Conservation (phyloP, 2,888 invertebrate species). For the Spisula subtruncata region DNA sequence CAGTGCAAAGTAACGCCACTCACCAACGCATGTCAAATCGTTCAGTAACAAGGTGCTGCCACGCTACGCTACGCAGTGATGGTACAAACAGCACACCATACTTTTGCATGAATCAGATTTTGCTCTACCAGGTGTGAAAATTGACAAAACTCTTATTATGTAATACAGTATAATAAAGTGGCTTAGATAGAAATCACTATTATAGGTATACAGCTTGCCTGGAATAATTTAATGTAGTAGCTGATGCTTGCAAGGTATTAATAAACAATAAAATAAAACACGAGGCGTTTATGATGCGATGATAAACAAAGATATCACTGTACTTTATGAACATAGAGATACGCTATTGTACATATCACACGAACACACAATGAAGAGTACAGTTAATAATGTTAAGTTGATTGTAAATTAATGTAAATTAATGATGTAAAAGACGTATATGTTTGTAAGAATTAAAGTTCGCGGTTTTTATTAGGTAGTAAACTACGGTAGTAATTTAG, state of each 20-base stretch:
- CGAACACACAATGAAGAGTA: neutral
- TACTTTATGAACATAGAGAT: neutral
- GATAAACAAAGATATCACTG: constrained; percentile 3
- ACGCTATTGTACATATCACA: neutral
- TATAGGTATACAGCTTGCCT: neutral
- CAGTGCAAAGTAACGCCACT: no score
- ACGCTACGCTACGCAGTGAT: no score
- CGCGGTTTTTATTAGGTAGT: no score
- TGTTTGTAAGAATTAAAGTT: no score
- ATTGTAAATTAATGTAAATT: neutral
- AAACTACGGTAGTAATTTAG: no score
- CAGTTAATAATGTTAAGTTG: neutral
- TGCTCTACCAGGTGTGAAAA: neutral
- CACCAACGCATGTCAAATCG: no score
- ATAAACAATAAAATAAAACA: constrained; percentile 28
- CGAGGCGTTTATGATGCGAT: neutral
- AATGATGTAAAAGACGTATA: no score
- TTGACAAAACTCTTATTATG: neutral
- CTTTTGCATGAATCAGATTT: neutral
- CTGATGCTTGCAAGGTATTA: neutral
- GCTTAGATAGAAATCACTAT: constrained; percentile 5
- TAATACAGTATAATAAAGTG: constrained; percentile 24
- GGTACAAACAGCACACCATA: no score
- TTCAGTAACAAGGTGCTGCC: no score
- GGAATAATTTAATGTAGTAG: neutral